Conservation (phyloP, 2,888 invertebrate genomes). For the Phragmatobia fuliginosa region DNA sequence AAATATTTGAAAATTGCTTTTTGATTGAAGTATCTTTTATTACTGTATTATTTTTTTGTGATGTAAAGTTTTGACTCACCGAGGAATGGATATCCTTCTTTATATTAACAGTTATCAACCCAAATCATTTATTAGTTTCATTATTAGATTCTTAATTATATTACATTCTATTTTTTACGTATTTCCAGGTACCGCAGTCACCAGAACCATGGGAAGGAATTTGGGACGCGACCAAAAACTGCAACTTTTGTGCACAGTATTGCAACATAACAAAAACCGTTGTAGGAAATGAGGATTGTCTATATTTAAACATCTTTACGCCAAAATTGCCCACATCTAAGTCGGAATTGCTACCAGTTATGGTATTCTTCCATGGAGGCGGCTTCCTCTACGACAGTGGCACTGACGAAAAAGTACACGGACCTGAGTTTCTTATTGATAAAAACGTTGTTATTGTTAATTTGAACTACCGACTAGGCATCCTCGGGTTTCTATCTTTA, state of each 20-base stretch:
- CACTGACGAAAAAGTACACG: conserved; percentile 71
- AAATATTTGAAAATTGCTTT: no score
- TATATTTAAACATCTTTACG: conserved; percentile 90
- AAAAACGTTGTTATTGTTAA: conserved; percentile 77
- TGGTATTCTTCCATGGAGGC: conserved; percentile 82
- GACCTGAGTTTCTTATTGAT: conserved; percentile 78
- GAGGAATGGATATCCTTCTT: no score
- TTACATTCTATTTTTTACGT: conserved; percentile 12
- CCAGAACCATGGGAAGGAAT: conserved; percentile 87
- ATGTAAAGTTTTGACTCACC: no score
- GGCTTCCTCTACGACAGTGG: conserved; percentile 79
- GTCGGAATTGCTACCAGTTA: conserved; percentile 66
- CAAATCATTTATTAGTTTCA: no score
- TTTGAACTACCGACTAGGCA: conserved; percentile 79
- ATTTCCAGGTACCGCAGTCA: conserved; percentile 70
- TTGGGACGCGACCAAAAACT: conserved; percentile 88
- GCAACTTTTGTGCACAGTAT: conserved; percentile 88
- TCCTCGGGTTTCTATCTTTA: conserved; percentile 78
- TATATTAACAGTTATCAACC: no score
- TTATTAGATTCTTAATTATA: no score
- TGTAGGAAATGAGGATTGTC: conserved; percentile 88
- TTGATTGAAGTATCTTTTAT: no score
- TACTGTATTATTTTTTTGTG: no score
- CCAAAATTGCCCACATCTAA: conserved; percentile 73
- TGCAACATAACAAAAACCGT: conserved; percentile 81